These are phyloP conservation scores for Gouania willdenowi DNA, from an alignment of 2,797 vertebrate genomes.

Conservation along the genomic window DNA sequence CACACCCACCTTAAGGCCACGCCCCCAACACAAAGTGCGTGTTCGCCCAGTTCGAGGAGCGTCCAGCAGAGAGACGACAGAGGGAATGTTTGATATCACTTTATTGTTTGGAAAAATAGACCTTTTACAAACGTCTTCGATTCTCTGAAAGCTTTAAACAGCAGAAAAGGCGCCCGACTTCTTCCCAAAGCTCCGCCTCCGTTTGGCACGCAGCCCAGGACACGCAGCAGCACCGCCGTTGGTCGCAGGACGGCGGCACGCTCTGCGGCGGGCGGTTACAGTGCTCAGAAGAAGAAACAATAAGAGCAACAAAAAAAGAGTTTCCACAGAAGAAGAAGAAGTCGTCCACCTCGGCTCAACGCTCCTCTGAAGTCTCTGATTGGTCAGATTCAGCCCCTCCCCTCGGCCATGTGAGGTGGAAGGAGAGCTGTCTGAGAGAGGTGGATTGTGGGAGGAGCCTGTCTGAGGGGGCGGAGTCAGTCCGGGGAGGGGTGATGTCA, in stretches of 20 bases:
- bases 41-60: too few species aligned
- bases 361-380: constrained; percentile 20
- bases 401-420: constrained; percentile 26
- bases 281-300: constrained; percentile 24
- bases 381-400: constrained; percentile 17
- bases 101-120: constrained; percentile 96
- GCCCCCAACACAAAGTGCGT: too few species aligned
- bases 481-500: constrained; percentile 67
- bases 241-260: constrained; percentile 9
- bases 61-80: background rate
- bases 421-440: constrained; percentile 55
- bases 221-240: constrained; percentile 60
- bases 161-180: constrained; percentile 71
- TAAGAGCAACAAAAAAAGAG: constrained; percentile 51
- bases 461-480: constrained; percentile 31
- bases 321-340: constrained; percentile 53
- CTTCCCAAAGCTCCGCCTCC: constrained; percentile 56
- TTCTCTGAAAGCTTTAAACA: constrained; percentile 62
- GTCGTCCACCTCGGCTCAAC: constrained; percentile 36
- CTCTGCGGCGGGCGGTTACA: constrained; percentile 3
- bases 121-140: constrained; percentile 91
- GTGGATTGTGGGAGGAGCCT: constrained; percentile 37
- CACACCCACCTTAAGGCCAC: too few species aligned
- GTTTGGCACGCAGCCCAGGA: constrained; percentile 83
- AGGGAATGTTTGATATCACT: constrained; percentile 92